A percentile compares a stretch with the other conserved stretches of the same genome.
Evolutionary conservation across 2,888 invertebrate species (phyloP).

Genomic region (Tachystola acroxantha): DNA sequence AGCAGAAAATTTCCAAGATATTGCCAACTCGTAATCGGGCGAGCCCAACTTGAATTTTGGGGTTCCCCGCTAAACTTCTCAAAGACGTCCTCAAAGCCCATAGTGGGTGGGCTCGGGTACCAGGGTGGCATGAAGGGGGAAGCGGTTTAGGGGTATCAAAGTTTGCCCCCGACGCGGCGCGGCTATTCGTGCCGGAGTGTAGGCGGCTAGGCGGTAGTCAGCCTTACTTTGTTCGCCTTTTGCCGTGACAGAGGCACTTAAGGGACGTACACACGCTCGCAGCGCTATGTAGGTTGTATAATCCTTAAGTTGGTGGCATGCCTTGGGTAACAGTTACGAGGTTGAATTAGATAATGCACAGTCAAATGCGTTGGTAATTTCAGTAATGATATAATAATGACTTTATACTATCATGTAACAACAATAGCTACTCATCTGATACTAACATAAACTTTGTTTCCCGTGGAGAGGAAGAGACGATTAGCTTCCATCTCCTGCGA

Average conservation of each 20-base stretch:
- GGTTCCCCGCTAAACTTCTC: slow-evolving; percentile 72
- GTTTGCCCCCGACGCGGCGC: slow-evolving; percentile 68
- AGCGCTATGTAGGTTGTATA: slow-evolving; percentile 51
- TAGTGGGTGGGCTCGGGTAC: slow-evolving; percentile 58
- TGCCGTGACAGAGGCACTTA: slow-evolving; percentile 74
- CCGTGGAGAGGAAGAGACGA: too few relatives aligned
- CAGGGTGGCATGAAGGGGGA: slow-evolving; percentile 51
- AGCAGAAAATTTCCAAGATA: slow-evolving; percentile 71
- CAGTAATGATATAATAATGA: too few relatives aligned
- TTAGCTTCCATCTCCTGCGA: too few relatives aligned
- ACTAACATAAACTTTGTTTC: too few relatives aligned
- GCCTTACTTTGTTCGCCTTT: slow-evolving; percentile 73
- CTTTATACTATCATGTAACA: too few relatives aligned
- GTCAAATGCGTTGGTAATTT: not conserved
- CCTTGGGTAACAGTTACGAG: slow-evolving; percentile 1
- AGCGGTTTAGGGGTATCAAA: slow-evolving; percentile 67
- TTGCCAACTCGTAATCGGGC: slow-evolving; percentile 71
- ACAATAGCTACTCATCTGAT: too few relatives aligned
- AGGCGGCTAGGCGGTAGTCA: slow-evolving; percentile 24
- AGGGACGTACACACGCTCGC: slow-evolving; percentile 65
- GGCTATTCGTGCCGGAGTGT: slow-evolving; percentile 10
- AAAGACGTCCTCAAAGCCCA: slow-evolving; percentile 75
- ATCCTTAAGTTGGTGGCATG: slow-evolving; percentile 23
- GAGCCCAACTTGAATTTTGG: slow-evolving; percentile 69
- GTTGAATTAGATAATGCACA: slow-evolving; percentile 10